These are phyloP conservation scores for Gymnoscelis rufifasciata DNA, from an alignment of 2,888 invertebrate genomes.

Conservation along the genomic window DNA sequence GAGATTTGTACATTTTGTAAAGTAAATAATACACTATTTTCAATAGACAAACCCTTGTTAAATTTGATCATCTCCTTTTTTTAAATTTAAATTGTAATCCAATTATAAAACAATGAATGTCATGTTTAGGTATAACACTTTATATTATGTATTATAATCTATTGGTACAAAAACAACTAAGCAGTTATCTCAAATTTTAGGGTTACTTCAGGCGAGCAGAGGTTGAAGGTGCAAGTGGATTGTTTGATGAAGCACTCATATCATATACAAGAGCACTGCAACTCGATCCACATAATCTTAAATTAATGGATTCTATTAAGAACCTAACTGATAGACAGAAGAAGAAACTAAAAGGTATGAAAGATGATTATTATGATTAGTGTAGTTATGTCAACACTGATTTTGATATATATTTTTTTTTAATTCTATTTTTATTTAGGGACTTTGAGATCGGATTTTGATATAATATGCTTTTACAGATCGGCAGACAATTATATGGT, in stretches of 20 bases:
- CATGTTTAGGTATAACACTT: too few species aligned
- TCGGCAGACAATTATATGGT: constrained; percentile 85
- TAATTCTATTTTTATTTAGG: too few species aligned
- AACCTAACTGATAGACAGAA: constrained; percentile 78
- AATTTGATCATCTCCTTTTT: too few species aligned
- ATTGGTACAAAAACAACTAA: too few species aligned
- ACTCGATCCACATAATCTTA: constrained; percentile 82
- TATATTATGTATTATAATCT: too few species aligned
- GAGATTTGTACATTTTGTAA: too few species aligned
- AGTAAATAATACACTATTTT: too few species aligned
- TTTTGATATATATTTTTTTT: neutral
- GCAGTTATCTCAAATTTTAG: constrained; percentile 46
- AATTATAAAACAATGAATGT: too few species aligned
- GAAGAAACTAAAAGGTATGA: constrained; percentile 80
- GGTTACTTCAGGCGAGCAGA: constrained; percentile 86
- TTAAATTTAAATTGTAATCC: too few species aligned
- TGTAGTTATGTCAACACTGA: too few species aligned
- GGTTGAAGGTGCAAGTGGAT: constrained; percentile 83
- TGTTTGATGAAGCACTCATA: constrained; percentile 82
- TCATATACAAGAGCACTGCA: constrained; percentile 84
- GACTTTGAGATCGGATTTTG: neutral
- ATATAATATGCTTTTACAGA: constrained; percentile 64
- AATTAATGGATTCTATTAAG: constrained; percentile 81
- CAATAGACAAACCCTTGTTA: too few species aligned
- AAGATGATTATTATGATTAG: neutral